Evolutionary conservation across 2,797 vertebrate genomes (phyloP), one percentile per base, ranked within the genome.

Genomic region (Danio aesculapii): DNA sequence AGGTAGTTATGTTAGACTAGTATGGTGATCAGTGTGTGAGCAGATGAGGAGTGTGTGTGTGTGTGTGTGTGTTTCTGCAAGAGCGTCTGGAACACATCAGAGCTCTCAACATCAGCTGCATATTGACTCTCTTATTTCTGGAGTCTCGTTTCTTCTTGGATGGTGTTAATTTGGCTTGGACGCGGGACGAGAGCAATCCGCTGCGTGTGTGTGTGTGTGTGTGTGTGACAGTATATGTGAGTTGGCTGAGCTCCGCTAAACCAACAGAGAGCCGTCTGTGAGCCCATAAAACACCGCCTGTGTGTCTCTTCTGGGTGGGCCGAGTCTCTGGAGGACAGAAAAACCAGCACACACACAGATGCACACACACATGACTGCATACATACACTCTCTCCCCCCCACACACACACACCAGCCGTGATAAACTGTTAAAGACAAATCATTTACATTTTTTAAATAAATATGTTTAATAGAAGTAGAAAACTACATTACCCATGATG

Each of bases 231-330:
- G 77, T 80, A 49, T 73, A 75, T 79, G 70, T 79, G 61, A 75
- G 55, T 76, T 78, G 62, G 64, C 61, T 55, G 49, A 21, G 50
- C 82, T 87, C 89, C 87, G 87, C 84, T 83, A 86, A 88, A 76
- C 62, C 62, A 58, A 80, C 86, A 83, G 83, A 41, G 83, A 91
- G 85, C 88, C 88, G 67, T 78, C 67, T 85, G 86, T 91, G 88
- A 81, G 89, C 75, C 70, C 89, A 88, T 88, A 87, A 89, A 86
- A 83, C 30, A 89, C 74, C 81, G 84, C 82, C 83, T 87, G 82
- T 82, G 87, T 76, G 86, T 69, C 58, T 89, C 87, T 91, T 86
- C 92, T 93, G 93, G 93, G 93, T 94, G 92, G 93, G 89, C 92
- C 83, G 70, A 7, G 11, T 8, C 39, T 62, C 61, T 62, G 61